Evolutionary conservation across 2,113 vertebrate genomes (phyloP).

Genomic region (Actenoides lindsayi): DNA sequence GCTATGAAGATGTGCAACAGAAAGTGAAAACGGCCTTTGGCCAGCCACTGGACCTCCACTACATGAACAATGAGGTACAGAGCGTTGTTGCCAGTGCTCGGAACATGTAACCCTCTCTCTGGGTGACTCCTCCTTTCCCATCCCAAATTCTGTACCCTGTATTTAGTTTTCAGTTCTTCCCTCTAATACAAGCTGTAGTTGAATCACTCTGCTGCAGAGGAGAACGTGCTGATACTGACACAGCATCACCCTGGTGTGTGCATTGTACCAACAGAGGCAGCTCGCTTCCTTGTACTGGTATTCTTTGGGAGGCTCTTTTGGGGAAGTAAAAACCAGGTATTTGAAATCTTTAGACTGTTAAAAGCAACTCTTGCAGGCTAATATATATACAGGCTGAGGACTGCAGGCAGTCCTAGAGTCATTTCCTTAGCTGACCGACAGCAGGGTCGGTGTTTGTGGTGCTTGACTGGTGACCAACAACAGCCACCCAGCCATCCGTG

Average conservation of each 20-base stretch:
- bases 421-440: not conserved
- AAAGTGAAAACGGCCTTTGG: slow-evolving; percentile 92
- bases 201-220: not conserved
- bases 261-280: not conserved
- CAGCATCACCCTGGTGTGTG: not conserved
- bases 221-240: not conserved
- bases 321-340: not conserved
- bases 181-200: rapidly evolving
- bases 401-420: not conserved
- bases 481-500: not conserved
- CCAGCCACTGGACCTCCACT: slow-evolving; percentile 91
- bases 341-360: not conserved
- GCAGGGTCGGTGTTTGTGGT: not conserved
- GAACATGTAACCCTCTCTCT: not conserved
- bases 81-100: not conserved
- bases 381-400: not conserved
- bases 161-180: not conserved
- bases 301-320: not conserved
- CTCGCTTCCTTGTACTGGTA: not conserved
- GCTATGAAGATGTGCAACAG: slow-evolving; percentile 91
- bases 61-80: slow-evolving; percentile 94
- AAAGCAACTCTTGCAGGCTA: not conserved
- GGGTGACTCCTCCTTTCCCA: not conserved
- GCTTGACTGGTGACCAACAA: not conserved
- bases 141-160: not conserved